These are phyloP conservation scores for Cyclina sinensis DNA, from an alignment of 1,140 invertebrate species.

Conservation along the genomic window DNA sequence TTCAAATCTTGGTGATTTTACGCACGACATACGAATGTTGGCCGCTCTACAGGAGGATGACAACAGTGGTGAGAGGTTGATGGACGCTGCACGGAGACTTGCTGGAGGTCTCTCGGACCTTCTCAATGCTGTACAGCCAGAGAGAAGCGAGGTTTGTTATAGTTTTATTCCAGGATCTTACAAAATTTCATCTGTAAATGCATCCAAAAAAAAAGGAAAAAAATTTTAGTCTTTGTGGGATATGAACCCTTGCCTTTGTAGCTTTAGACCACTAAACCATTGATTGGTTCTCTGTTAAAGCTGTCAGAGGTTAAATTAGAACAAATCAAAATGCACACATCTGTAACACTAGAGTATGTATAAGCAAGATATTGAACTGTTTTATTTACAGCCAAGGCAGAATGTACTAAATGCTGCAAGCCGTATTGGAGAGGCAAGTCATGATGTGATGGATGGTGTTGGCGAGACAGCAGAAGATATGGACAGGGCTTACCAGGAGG, in stretches of 20 bases:
- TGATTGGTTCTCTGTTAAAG: no score
- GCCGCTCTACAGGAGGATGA: constrained; percentile 97
- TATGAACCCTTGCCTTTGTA: no score
- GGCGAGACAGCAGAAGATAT: constrained; percentile 93
- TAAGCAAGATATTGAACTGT: no score
- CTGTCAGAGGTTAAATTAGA: no score
- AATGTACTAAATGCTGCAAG: constrained; percentile 97
- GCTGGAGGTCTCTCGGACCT: constrained; percentile 98
- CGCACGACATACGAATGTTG: constrained; percentile 97
- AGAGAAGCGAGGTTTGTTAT: constrained; percentile 91
- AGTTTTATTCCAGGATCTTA: neutral
- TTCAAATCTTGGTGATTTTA: constrained; percentile 98
- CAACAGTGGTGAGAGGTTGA: constrained; percentile 93
- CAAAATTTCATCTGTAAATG: no score
- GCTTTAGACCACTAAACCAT: no score
- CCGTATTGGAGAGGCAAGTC: constrained; percentile 97
- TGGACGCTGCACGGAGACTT: constrained; percentile 96
- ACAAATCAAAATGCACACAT: no score
- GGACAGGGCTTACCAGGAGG: constrained; percentile 84
- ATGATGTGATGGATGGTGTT: constrained; percentile 97
- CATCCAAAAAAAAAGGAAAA: no score
- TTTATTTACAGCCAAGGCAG: constrained; percentile 93
- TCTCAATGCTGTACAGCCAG: constrained; percentile 97
- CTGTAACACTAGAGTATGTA: no score
- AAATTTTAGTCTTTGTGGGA: no score